Evolutionary conservation across 1,140 invertebrate genomes (phyloP), one percentile per base, ranked within the genome.

Genomic region (Drosophila oshimai): DNA sequence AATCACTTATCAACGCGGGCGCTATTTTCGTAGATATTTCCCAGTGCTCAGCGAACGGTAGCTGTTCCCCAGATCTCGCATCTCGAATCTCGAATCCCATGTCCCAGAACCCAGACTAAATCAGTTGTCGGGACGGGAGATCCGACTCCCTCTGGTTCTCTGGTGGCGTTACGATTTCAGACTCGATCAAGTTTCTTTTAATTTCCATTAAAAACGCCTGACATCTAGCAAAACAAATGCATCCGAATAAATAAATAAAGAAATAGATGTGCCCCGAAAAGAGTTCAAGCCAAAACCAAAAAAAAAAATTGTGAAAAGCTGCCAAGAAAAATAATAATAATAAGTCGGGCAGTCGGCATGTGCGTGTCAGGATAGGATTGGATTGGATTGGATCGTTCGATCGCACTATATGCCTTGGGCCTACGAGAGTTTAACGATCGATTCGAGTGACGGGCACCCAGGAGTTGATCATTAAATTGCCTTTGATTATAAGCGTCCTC

Each of bases 391-490:
- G 15, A 54, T 58, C 18, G 9, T n/a, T n/a, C n/a, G 6, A 34
- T 36, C 22, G 7, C 13, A n/a, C n/a, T n/a, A n/a, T n/a, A 7
- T 36, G 26, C 17, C 60, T 28, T 28, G 29, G 74, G 74, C 74
- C 29, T 13, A 12, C 44, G 12, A 33, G 46, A 58, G 68, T 73
- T 81, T 81, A 81, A 81, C 72, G 78, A 81, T 84, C 67, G 73
- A 62, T 31, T 47, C 62, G 64, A 58, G 39, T 60, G 69, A 47
- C 28, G 69, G 80, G 67, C 58, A 26, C 51, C 47, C 75, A 57
- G 65, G 65, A 69, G 81, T 87, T 80, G 67, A 87, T 87, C 80
- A 75, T 87, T 86, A 86, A 86, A 86, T 86, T 86, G 81, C 71
- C 75, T 72, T 86, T 84, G 80, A 84, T 86, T 84, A 84, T 80